phyloP scores from a whole-genome alignment of 2,797 vertebrate genomes.

The Hypotaenidia okinawae region DNA sequence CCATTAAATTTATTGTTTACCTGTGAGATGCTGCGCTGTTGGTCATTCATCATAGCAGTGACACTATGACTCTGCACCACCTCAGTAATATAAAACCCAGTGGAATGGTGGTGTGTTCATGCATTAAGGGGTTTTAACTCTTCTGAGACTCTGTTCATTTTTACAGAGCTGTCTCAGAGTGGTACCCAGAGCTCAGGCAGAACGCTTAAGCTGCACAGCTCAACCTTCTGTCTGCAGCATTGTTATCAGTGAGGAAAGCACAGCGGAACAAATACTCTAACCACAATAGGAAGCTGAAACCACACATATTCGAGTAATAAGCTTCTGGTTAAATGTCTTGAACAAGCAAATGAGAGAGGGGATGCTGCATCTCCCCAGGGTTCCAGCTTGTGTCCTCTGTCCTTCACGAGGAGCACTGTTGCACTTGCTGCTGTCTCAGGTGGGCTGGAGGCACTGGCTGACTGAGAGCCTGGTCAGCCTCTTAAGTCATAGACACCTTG shows the following conservation, averaged over 20 bases:
- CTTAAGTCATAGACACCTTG: not conserved
- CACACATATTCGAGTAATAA: not conserved
- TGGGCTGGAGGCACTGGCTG: not conserved
- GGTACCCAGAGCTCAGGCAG: not conserved
- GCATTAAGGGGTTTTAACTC: not conserved
- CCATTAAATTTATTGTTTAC: not conserved
- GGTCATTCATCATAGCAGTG: not conserved
- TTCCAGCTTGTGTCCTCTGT: not conserved
- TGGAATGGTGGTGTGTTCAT: not conserved
- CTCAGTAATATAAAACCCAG: not conserved
- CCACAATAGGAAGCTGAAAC: not conserved
- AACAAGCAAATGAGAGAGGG: not conserved
- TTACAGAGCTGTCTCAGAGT: not conserved
- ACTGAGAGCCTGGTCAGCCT: not conserved
- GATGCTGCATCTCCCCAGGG: not conserved
- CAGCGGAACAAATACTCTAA: rapidly evolving
- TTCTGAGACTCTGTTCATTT: not conserved
- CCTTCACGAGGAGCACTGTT: not conserved
- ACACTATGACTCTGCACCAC: not conserved
- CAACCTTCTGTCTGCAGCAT: not conserved
- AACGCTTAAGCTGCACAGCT: not conserved
- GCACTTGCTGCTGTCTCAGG: not conserved
- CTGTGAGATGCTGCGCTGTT: not conserved
- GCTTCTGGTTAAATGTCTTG: not conserved
- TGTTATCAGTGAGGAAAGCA: not conserved